These are phyloP conservation scores for Miniopterus natalensis DNA, from an alignment of 2,113 vertebrate species.

Conservation along the genomic window DNA sequence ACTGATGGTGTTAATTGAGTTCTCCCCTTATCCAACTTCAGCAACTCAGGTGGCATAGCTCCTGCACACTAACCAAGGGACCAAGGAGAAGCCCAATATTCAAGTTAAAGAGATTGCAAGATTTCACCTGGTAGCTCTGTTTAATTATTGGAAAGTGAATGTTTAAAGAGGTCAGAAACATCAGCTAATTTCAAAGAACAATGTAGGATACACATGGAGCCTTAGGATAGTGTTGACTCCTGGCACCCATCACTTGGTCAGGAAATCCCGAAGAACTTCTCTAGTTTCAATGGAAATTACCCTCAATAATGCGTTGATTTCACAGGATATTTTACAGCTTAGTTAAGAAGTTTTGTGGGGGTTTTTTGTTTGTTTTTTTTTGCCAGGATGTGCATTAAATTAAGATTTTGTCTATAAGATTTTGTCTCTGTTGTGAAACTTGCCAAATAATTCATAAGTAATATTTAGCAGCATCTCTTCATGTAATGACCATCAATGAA, in stretches of 20 bases:
- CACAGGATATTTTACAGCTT: not conserved
- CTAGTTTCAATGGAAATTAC: not conserved
- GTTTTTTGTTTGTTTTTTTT: not conserved
- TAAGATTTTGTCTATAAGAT: not conserved
- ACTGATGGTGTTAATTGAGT: not conserved
- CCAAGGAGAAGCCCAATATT: not conserved
- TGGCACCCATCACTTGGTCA: not conserved
- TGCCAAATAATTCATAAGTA: constrained; percentile 62
- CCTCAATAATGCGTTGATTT: not conserved
- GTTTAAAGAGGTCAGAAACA: not conserved
- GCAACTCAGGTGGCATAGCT: not conserved
- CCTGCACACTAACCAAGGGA: not conserved
- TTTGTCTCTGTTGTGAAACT: constrained; percentile 45
- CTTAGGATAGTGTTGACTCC: not conserved
- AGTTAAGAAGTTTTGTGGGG: not conserved
- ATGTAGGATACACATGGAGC: not conserved
- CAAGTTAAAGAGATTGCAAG: not conserved
- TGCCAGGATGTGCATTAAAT: not conserved
- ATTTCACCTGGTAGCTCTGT: not conserved
- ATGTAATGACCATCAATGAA: not conserved
- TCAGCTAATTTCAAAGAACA: not conserved
- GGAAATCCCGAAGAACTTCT: not conserved
- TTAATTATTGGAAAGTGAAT: not conserved
- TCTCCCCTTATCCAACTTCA: not conserved
- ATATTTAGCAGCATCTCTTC: constrained; percentile 27